Base-by-base conservation (phyloP, 1,140 invertebrate species). In the Trachymyrmex septentrionalis region DNA sequence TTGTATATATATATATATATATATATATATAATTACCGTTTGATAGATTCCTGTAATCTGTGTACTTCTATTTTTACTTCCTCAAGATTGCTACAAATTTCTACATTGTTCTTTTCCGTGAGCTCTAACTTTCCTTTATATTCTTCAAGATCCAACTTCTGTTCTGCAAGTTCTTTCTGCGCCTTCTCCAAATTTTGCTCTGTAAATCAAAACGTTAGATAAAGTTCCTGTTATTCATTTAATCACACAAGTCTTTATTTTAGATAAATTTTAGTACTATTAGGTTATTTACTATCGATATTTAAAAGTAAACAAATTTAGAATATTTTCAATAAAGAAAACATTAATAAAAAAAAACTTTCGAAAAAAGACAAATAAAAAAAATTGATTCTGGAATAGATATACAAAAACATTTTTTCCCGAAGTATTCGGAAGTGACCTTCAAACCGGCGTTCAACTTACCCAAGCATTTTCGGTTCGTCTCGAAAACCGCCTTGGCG, bases 401-500 rank as follows among this genome's bases (percentile, higher is more conserved):
- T 0, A 14, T 59, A 14, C 10, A 72, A 16, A 12, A 34, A 10
- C 53, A 5, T 7, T 9, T 38, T 1, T 44, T 55, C 9, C 4
- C n/a, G 14, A 2, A 27, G 59, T 44, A 6, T 53, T 16, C 24
- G 30, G 21, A 84, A 61, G 57, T 48, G n/a, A 77, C 82, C 21
- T 38, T 38, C 24, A 34, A 50, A 75, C 7, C 2, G 21, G 19
- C 19, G 16, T 9, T 0, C 16, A 24, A 91, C 64, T 82, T 89
- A 97, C 97, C 96, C 87, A 96, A 94, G 93, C 95, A 96, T 77
- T 95, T 95, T 92, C 96, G 96, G 77, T 95, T 96, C 44, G 96
- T 96, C 93, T 97, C 96, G 86, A 96, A 96, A 24, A 97, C 94
- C 6, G 97, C 97, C 95, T 97, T 97, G 2, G 96, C 96, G n/a